Base-by-base conservation (phyloP, 2,888 invertebrate species). In the Galerucella nymphaeae region DNA sequence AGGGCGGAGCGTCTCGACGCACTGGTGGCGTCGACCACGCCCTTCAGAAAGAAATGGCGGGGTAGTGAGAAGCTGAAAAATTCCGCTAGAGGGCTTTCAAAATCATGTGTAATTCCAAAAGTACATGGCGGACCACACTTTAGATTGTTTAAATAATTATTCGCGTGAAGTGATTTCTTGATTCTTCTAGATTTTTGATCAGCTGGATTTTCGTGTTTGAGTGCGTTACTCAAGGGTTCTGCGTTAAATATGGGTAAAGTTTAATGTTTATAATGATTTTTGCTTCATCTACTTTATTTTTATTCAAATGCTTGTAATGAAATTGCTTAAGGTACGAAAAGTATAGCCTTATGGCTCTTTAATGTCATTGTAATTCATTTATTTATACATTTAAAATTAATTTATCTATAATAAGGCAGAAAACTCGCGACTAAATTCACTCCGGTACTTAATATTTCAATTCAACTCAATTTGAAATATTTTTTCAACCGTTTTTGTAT, bases 41-140 rank as follows among this genome's bases (percentile, higher is more conserved):
- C 75, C 72, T 62, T 80, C 80, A 79, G 77, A 79, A 74, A 71
- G 78, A 75, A 75, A 82, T 81, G 82, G 83, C 81, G 81, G 80
- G 80, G 79, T 82, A 72, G 73, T 67, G 75, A 76, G 79, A 79
- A 80, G 76, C 70, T 69, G 76, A 76, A 79, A 81, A 81, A 77
- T 66, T 78, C 81, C 84, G 80, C 84, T 80, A 85, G 84, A 82
- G 83, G 84, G 84, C 83, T 80, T 79, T 18, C 74, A 71, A 80
- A 79, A 79, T 79, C 79, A 77, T 82, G 83, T 82, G 81, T 79
- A 78, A 79, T 77, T 78, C 78, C 76, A 80, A 80, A 81, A 79
- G 80, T 83, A 81, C 79, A 82, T 82, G 82, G 83, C 81, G 81
- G 82, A 82, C 78, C 79, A 80, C 78, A 78, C 80, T 76, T 75